Percentiles rank a stretch among this genome's conserved stretches.
These are phyloP conservation scores for Aproaerema taeniolella DNA, from an alignment of 2,888 invertebrate species.

Conservation along the genomic window DNA sequence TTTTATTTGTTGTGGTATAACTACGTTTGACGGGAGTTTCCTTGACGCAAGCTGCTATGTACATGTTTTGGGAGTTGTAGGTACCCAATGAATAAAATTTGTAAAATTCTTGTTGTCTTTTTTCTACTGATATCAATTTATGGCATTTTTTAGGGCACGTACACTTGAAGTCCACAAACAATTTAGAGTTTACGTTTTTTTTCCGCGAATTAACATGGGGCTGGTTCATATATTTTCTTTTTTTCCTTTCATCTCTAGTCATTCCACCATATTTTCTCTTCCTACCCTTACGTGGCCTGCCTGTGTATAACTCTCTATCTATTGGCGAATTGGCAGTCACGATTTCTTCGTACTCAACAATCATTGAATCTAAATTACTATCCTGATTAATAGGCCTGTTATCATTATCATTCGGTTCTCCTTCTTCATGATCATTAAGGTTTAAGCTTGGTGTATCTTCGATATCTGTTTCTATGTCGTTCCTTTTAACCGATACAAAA, in stretches of 20 bases:
- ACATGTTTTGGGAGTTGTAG: neutral
- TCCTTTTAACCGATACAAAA: no score
- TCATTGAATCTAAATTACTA: neutral
- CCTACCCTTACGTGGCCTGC: neutral
- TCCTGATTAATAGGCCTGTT: no score
- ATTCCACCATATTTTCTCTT: neutral
- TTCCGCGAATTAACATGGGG: neutral
- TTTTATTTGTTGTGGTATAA: neutral
- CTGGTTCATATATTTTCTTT: neutral
- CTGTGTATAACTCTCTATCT: neutral
- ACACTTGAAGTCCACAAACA: neutral
- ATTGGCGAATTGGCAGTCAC: conserved; percentile 11
- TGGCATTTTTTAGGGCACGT: neutral
- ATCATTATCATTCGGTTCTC: no score
- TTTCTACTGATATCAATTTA: neutral
- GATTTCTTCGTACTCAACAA: no score
- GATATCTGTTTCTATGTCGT: no score
- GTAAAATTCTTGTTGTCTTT: neutral
- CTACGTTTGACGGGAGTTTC: neutral
- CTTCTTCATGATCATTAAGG: no score
- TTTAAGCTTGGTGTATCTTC: no score
- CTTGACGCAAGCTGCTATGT: neutral
- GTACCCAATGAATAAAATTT: neutral
- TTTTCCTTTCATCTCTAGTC: neutral
- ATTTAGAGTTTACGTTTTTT: neutral